These are phyloP conservation scores for Vidua macroura DNA, from an alignment of 2,113 vertebrate genomes.

Conservation along the genomic window DNA sequence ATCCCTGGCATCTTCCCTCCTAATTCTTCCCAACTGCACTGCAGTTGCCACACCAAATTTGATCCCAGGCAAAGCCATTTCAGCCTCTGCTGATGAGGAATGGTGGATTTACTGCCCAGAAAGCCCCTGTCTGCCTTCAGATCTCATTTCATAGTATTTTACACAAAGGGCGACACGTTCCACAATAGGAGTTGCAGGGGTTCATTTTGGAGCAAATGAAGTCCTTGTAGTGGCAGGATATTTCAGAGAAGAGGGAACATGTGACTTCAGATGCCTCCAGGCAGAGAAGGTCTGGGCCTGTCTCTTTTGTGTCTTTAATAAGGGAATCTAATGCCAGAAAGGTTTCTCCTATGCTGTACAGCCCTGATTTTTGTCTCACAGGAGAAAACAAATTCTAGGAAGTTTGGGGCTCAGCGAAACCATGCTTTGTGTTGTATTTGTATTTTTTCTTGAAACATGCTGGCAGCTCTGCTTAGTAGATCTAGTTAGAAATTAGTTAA, in stretches of 20 bases:
- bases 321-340: not conserved
- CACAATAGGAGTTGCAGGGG: not conserved
- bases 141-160: not conserved
- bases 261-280: not conserved
- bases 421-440: not conserved
- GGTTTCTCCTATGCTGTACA: not conserved
- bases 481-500: not conserved
- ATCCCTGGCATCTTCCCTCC: not conserved
- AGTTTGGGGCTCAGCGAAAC: not conserved
- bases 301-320: not conserved
- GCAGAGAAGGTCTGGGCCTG: not conserved
- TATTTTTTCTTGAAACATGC: not conserved
- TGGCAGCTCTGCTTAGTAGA: not conserved
- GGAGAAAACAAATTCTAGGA: not conserved
- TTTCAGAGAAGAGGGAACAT: not conserved
- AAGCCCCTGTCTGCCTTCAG: not conserved
- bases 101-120: not conserved
- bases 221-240: not conserved
- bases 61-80: not conserved
- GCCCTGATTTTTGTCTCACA: not conserved
- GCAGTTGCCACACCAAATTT: not conserved
- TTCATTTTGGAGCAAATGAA: not conserved
- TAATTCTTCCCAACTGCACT: not conserved
- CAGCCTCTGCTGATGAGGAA: not conserved
- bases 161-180: not conserved